Evolutionary conservation across 2,888 invertebrate species (phyloP).

Genomic region (Willowsia nigromaculata): DNA sequence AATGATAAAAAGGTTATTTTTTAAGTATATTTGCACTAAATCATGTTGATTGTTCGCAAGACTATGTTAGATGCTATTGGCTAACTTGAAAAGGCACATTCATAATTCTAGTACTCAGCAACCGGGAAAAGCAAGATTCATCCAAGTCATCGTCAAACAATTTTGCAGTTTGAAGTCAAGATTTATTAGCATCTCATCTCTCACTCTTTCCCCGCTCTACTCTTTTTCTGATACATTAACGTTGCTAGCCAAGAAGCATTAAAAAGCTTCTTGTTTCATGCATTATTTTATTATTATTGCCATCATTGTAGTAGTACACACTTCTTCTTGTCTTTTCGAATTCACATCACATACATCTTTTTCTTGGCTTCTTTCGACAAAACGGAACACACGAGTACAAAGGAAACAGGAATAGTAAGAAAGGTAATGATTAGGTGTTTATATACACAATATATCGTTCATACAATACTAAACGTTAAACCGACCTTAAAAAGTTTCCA

Average conservation of each 20-base stretch:
- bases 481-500: constrained; percentile 19
- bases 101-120: constrained; percentile 65
- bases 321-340: constrained; percentile 44
- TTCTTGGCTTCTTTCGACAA: constrained; percentile 24
- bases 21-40: too few species aligned
- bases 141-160: constrained; percentile 70
- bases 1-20: neutral
- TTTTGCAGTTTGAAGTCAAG: constrained; percentile 69
- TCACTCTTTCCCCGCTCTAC: neutral
- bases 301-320: constrained; percentile 1
- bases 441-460: neutral
- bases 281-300: constrained; percentile 38
- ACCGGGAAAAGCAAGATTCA: constrained; percentile 62
- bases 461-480: constrained; percentile 1
- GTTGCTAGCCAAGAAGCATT: constrained; percentile 57
- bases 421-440: constrained; percentile 60
- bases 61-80: neutral
- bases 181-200: constrained; percentile 67
- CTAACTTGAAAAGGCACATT: constrained; percentile 22
- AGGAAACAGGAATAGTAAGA: constrained; percentile 9
- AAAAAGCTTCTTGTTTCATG: constrained; percentile 50
- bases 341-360: constrained; percentile 13
- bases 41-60: too few species aligned
- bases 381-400: neutral
- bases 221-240: constrained; percentile 61